Percentiles rank a stretch among this genome's conserved stretches.
phyloP scores from a whole-genome alignment of 2,888 invertebrate genomes.

The Chesias legatella region DNA sequence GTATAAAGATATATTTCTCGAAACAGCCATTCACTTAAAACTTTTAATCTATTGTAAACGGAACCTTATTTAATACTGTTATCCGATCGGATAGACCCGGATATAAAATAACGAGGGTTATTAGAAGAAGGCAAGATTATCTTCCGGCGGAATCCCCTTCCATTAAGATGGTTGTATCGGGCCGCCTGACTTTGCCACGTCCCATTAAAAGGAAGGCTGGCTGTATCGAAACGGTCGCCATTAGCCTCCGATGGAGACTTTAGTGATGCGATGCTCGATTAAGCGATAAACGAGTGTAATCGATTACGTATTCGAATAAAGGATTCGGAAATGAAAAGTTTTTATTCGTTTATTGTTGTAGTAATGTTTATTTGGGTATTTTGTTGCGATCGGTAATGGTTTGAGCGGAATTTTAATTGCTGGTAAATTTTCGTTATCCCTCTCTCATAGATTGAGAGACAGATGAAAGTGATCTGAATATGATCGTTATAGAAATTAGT shows the following conservation, averaged over 20 bases:
- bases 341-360: too few species aligned
- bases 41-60: constrained; percentile 8
- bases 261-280: constrained; percentile 15
- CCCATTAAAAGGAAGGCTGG: constrained; percentile 6
- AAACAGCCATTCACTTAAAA: too few species aligned
- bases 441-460: too few species aligned
- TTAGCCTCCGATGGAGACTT: constrained; percentile 3
- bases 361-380: too few species aligned
- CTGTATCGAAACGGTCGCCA: too few species aligned
- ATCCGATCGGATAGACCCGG: constrained; percentile 17
- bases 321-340: too few species aligned
- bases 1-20: too few species aligned
- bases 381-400: too few species aligned
- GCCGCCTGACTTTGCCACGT: constrained; percentile 27
- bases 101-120: constrained; percentile 23
- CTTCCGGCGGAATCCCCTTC: constrained; percentile 34
- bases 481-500: too few species aligned
- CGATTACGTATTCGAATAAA: constrained; percentile 1
- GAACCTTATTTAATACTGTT: constrained; percentile 12
- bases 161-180: constrained; percentile 39
- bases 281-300: constrained; percentile 14
- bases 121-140: constrained; percentile 32
- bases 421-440: too few species aligned
- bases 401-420: too few species aligned
- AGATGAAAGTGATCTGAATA: too few species aligned